Evolutionary conservation across 2,113 vertebrate species (phyloP).

Genomic region (Tupaia tana): DNA sequence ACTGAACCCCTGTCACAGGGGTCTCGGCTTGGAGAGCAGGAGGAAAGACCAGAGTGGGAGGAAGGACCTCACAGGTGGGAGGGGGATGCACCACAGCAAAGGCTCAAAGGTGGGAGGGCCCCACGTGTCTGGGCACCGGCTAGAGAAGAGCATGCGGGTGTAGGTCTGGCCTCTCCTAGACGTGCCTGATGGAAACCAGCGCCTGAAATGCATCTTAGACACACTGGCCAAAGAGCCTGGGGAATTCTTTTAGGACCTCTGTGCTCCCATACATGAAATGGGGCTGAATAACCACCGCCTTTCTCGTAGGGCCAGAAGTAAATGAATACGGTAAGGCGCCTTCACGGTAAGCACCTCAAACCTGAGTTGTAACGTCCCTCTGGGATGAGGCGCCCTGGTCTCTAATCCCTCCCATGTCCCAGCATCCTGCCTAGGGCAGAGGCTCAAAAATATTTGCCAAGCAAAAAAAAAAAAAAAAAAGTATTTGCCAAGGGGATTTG

Average conservation of each 20-base stretch:
- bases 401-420: neutral
- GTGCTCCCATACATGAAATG: neutral
- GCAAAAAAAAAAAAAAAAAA: too few relatives aligned
- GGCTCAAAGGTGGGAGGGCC: neutral
- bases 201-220: neutral
- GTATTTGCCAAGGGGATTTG: neutral
- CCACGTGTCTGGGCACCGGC: neutral
- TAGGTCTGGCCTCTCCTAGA: neutral
- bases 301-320: neutral
- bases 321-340: neutral
- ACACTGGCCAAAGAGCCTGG: accelerated
- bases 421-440: neutral
- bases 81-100: neutral
- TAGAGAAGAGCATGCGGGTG: neutral
- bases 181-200: neutral
- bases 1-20: neutral
- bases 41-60: neutral
- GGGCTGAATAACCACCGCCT: neutral
- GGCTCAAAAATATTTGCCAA: neutral
- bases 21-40: neutral
- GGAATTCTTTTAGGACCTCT: neutral
- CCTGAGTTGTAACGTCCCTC: neutral
- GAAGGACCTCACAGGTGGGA: neutral
- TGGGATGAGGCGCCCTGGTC: neutral
- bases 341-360: neutral